A percentile compares a stretch with the other conserved stretches of the same genome.
Evolutionary conservation across 1,140 invertebrate genomes (phyloP).

Genomic region (Holcopasites calliopsidis): DNA sequence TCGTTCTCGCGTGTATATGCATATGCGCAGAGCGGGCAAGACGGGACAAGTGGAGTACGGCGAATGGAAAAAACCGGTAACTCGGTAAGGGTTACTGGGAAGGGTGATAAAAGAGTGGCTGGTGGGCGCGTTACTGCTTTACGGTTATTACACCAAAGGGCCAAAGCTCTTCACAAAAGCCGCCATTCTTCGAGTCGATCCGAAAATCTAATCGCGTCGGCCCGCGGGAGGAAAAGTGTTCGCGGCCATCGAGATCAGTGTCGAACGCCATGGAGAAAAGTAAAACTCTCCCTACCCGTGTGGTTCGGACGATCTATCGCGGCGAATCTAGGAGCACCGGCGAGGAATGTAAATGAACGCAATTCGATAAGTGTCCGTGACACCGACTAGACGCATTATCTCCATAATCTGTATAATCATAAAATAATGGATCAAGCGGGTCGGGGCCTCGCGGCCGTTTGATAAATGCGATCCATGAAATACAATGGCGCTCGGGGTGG

Average conservation of each 20-base stretch:
- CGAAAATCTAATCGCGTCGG: conserved; percentile 49
- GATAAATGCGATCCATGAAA: conserved; percentile 57
- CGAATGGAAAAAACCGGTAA: neutral
- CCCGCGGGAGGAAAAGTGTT: neutral
- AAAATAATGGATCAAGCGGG: conserved; percentile 40
- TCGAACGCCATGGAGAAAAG: conserved; percentile 1
- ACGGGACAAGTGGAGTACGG: neutral
- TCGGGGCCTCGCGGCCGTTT: conserved; percentile 33
- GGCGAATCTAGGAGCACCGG: neutral
- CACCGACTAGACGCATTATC: conserved; percentile 13
- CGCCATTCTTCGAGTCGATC: conserved; percentile 32
- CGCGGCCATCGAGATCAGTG: neutral
- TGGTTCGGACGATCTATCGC: neutral
- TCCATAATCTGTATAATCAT: conserved; percentile 37
- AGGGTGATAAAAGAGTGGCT: conserved; percentile 51
- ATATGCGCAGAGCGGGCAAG: conserved; percentile 15
- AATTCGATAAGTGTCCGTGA: conserved; percentile 13
- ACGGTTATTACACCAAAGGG: conserved; percentile 70
- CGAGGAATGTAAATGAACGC: conserved; percentile 28
- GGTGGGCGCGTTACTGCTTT: conserved; percentile 65
- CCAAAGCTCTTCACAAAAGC: conserved; percentile 39
- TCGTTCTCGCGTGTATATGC: conserved; percentile 30
- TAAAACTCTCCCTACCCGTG: neutral
- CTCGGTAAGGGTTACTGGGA: too few species aligned
- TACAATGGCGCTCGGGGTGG: neutral